phyloP scores from a whole-genome alignment of 2,113 vertebrate species.

The Collichthys lucidus region DNA sequence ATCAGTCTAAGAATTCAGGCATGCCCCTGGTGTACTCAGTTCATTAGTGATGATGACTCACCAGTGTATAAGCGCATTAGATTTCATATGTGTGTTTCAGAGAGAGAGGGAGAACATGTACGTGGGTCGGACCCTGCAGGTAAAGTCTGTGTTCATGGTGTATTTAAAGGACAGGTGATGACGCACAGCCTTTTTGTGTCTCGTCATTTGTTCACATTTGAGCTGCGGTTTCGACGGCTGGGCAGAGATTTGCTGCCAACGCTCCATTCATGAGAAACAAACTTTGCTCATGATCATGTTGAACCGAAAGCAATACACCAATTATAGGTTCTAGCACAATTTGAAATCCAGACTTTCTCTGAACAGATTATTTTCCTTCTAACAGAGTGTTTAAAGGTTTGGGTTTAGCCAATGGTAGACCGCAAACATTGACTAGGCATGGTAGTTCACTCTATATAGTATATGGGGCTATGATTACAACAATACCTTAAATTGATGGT shows the following conservation, averaged over 20 bases:
- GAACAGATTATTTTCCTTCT: too few species aligned
- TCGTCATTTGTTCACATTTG: slow-evolving; percentile 4
- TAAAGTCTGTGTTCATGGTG: slow-evolving; percentile 8
- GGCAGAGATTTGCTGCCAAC: background rate
- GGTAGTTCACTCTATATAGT: too few species aligned
- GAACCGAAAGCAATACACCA: too few species aligned
- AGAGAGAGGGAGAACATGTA: background rate
- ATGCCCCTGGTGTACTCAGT: slow-evolving; percentile 32
- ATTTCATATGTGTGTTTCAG: slow-evolving; percentile 21
- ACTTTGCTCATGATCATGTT: background rate
- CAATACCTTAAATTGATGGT: too few species aligned
- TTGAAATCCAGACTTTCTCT: too few species aligned
- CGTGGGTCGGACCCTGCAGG: slow-evolving; percentile 27
- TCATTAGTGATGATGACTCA: slow-evolving; percentile 61
- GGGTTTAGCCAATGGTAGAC: too few species aligned
- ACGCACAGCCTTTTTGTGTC: slow-evolving; percentile 2
- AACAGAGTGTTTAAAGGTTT: too few species aligned
- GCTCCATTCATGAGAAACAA: background rate
- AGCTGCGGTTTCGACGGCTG: slow-evolving; percentile 4
- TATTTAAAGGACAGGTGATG: slow-evolving; percentile 45
- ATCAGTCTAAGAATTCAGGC: slow-evolving; percentile 27
- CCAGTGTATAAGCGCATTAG: slow-evolving; percentile 13
- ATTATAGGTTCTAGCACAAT: too few species aligned
- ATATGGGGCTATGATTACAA: too few species aligned
- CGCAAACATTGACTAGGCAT: too few species aligned